Percentiles rank a stretch among this genome's conserved stretches.
phyloP scores from a whole-genome alignment of 2,888 invertebrate genomes.

The Lochmaea crataegi region DNA sequence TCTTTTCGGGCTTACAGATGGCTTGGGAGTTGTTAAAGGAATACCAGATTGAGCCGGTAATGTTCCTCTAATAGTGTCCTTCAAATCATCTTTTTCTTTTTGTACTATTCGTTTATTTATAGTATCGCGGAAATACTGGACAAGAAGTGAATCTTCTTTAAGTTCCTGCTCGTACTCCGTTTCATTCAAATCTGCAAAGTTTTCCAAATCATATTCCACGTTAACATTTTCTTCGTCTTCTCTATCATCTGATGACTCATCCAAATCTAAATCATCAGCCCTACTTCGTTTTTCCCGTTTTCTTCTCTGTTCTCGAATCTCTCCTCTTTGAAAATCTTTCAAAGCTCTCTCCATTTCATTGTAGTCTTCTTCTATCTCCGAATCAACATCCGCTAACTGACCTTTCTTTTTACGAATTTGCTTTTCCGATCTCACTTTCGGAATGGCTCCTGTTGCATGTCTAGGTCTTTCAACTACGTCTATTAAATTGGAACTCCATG shows the following conservation, averaged over 20 bases:
- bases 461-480: slow-evolving; percentile 51
- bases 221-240: slow-evolving; percentile 11
- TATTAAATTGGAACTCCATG: slow-evolving; percentile 63
- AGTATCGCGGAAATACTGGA: slow-evolving; percentile 27
- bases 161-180: slow-evolving; percentile 32
- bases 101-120: neutral
- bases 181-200: slow-evolving; percentile 26
- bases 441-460: slow-evolving; percentile 23
- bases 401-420: neutral
- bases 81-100: slow-evolving; percentile 11
- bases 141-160: slow-evolving; percentile 23
- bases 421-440: slow-evolving; percentile 14
- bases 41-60: slow-evolving; percentile 45
- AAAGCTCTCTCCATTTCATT: slow-evolving; percentile 31
- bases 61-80: slow-evolving; percentile 1
- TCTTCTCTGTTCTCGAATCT: slow-evolving; percentile 15
- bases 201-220: slow-evolving; percentile 9
- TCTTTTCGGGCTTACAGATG: slow-evolving; percentile 46
- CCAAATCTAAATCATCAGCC: neutral
- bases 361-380: slow-evolving; percentile 27
- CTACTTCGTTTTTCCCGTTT: slow-evolving; percentile 1
- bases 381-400: slow-evolving; percentile 8
- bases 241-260: neutral
- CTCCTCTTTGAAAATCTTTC: slow-evolving; percentile 29
- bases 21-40: slow-evolving; percentile 49